These are phyloP conservation scores for Cetonia aurata DNA, from an alignment of 2,888 invertebrate genomes.

Conservation along the genomic window DNA sequence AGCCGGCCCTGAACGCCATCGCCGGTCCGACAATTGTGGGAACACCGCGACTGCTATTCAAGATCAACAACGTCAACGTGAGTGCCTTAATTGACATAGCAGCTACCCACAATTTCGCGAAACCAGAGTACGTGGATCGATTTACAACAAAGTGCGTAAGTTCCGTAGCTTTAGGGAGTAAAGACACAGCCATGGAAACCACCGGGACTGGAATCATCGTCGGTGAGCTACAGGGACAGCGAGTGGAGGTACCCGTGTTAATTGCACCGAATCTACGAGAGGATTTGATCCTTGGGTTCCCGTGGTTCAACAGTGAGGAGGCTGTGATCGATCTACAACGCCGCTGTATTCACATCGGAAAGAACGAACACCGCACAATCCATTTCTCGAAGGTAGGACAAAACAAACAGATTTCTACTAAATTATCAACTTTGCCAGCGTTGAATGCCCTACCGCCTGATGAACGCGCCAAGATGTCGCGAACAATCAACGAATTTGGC, in stretches of 20 bases:
- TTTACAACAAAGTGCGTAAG: not conserved
- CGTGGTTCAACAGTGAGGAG: not conserved
- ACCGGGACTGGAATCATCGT: not conserved
- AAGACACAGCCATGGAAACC: not conserved
- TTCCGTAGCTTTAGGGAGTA: not conserved
- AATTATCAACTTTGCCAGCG: too few relatives aligned
- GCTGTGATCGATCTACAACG: not conserved
- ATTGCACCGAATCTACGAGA: not conserved
- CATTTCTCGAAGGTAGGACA: too few relatives aligned
- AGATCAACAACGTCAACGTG: too few relatives aligned
- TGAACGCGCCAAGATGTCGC: conserved; percentile 12
- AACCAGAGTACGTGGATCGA: too few relatives aligned
- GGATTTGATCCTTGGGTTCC: conserved; percentile 1
- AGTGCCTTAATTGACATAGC: too few relatives aligned
- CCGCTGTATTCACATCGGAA: too few relatives aligned
- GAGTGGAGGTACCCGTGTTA: not conserved
- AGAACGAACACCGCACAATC: too few relatives aligned
- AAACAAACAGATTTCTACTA: too few relatives aligned
- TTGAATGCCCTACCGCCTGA: not conserved
- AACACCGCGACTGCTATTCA: too few relatives aligned
- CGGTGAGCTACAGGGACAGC: not conserved
- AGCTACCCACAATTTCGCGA: too few relatives aligned
- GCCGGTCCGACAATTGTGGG: too few relatives aligned
- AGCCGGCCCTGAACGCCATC: too few relatives aligned
- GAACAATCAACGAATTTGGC: conserved; percentile 33